Conservation (phyloP, 1,140 invertebrate genomes). For the Trinorchestia longiramus region DNA sequence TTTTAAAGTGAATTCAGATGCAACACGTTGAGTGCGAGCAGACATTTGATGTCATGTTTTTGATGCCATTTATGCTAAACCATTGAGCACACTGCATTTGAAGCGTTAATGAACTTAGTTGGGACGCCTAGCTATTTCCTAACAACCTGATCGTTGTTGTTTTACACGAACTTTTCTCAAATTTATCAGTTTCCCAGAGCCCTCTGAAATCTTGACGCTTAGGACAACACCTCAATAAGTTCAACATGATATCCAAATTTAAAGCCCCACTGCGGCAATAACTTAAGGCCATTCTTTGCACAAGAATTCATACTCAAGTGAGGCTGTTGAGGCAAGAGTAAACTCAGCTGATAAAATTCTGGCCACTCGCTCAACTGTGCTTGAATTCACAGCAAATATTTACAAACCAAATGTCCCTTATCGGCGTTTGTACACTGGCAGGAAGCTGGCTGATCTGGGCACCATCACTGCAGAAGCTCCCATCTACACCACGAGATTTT, state of each 20-base stretch:
- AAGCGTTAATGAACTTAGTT: no score
- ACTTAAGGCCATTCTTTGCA: neutral
- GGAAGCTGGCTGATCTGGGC: neutral
- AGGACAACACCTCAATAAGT: neutral
- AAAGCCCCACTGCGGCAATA: neutral
- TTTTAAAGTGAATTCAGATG: neutral
- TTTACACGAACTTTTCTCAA: no score
- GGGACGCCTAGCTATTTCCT: no score
- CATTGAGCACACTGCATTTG: no score
- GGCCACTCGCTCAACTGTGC: neutral
- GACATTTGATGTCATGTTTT: no score
- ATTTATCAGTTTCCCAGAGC: neutral
- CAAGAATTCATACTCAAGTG: constrained; percentile 13
- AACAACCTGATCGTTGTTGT: no score
- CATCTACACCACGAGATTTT: neutral
- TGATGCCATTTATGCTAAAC: no score
- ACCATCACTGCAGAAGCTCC: neutral
- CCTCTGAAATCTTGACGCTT: neutral
- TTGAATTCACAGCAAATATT: constrained; percentile 12
- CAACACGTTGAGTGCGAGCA: no score
- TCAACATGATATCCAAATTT: neutral
- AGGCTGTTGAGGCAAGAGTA: neutral
- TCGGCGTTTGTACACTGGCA: constrained; percentile 9
- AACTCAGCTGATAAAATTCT: constrained; percentile 21
- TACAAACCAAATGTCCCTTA: constrained; percentile 30